Conservation (phyloP, 2,113 vertebrate genomes). For the Grallaria varia region DNA sequence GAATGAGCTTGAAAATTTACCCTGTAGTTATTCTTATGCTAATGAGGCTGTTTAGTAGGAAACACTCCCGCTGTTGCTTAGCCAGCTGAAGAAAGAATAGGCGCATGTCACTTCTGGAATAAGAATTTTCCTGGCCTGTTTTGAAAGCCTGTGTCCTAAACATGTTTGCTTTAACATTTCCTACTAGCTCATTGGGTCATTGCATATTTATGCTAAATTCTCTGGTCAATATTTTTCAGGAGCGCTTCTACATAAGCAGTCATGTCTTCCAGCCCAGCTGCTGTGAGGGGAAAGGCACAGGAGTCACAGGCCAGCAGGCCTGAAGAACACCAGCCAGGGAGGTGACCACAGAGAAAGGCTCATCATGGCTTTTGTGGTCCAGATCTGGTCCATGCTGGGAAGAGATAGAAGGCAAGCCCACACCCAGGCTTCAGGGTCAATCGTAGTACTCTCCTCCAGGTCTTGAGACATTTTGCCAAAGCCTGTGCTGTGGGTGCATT, state of each 20-base stretch:
- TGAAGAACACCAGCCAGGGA: accelerated
- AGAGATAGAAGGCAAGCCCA: background rate
- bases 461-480: background rate
- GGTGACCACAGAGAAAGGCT: background rate
- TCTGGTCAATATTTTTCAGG: conserved; percentile 56
- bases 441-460: background rate
- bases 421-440: background rate
- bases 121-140: conserved; percentile 59
- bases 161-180: conserved; percentile 57
- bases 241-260: background rate
- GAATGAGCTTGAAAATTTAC: conserved; percentile 82
- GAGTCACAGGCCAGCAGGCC: accelerated
- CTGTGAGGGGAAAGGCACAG: background rate
- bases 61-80: conserved; percentile 75
- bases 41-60: conserved; percentile 83
- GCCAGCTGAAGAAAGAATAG: conserved; percentile 79
- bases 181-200: conserved; percentile 27
- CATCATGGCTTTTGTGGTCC: accelerated
- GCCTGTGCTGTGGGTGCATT: background rate
- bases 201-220: conserved; percentile 61
- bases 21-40: conserved; percentile 84
- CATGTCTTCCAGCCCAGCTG: background rate
- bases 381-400: background rate
- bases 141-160: conserved; percentile 70
- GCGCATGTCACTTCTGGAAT: conserved; percentile 64